phyloP scores from a whole-genome alignment of 2,113 vertebrate species.

The Catagonus wagneri region DNA sequence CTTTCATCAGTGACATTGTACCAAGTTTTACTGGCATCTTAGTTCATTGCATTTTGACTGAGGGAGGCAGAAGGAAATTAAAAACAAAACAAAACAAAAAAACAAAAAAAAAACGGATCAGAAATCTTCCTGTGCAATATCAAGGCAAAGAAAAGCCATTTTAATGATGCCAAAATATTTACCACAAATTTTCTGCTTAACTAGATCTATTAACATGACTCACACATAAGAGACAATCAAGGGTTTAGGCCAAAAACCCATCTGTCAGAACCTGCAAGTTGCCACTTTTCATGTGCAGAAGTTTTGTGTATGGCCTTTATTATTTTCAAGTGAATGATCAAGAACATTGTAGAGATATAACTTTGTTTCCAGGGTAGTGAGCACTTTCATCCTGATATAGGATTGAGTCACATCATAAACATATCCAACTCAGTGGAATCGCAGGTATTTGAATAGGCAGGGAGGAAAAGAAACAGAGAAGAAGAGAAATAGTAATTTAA shows the following conservation, averaged over 20 bases:
- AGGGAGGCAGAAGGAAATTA: background rate
- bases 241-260: background rate
- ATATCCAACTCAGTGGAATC: background rate
- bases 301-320: background rate
- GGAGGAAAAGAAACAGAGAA: background rate
- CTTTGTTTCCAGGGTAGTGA: background rate
- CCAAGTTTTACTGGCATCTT: background rate
- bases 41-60: background rate
- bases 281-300: background rate
- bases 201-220: background rate
- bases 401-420: background rate
- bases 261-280: background rate
- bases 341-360: background rate
- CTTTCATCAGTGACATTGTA: background rate
- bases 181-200: background rate
- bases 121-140: background rate
- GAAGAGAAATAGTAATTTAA: background rate
- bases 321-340: background rate
- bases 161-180: slow-evolving; percentile 22
- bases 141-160: background rate
- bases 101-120: background rate
- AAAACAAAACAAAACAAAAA: too few relatives aligned
- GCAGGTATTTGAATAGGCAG: background rate
- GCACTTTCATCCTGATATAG: background rate
- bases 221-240: background rate